These are phyloP conservation scores for Vombatus ursinus DNA, from an alignment of 2,113 vertebrate species.

Conservation along the genomic window DNA sequence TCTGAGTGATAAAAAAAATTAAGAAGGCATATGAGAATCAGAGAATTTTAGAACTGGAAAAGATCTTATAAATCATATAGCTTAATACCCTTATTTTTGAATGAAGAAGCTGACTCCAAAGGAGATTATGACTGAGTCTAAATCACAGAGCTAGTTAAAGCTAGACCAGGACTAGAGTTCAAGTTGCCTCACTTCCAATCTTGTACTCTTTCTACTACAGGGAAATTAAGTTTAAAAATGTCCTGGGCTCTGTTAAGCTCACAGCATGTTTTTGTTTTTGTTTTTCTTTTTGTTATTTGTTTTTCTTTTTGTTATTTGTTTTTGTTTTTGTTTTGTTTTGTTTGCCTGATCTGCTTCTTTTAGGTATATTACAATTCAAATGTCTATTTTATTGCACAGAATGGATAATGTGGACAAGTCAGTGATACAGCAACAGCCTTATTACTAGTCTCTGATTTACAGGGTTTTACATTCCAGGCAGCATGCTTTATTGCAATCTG, in stretches of 20 bases:
- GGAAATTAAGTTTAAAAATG: background rate
- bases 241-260: constrained; percentile 20
- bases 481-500: constrained; percentile 46
- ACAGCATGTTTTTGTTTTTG: background rate
- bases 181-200: background rate
- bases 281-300: no score
- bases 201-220: background rate
- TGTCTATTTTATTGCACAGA: constrained; percentile 55
- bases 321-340: background rate
- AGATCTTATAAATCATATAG: background rate
- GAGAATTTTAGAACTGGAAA: background rate
- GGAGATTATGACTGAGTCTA: constrained; percentile 11
- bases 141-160: background rate
- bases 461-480: constrained; percentile 46
- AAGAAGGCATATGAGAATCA: background rate
- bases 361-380: constrained; percentile 40
- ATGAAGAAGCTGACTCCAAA: background rate
- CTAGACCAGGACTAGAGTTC: background rate
- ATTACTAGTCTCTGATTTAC: constrained; percentile 36
- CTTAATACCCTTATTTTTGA: constrained; percentile 15
- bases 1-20: background rate
- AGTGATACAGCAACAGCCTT: constrained; percentile 3
- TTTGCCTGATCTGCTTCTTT: constrained; percentile 33
- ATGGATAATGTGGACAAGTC: constrained; percentile 34
- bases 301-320: no score